Evolutionary conservation across 35 echinoderm and acorn worm species (phyloP).

Genomic region (Holothuria glaberrima): DNA sequence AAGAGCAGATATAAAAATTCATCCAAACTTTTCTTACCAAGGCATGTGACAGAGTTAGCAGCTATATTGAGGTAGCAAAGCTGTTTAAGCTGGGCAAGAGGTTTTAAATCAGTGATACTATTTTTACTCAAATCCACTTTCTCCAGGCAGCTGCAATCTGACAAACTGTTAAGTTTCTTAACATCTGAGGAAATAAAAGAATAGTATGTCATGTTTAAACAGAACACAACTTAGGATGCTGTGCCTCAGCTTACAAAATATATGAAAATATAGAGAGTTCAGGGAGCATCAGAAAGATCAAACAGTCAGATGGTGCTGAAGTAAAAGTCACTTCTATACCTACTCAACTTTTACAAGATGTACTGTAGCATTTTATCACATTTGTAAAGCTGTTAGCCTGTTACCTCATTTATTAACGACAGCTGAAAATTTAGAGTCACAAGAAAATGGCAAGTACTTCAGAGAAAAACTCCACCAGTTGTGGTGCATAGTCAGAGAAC

Average conservation of each 20-base stretch:
- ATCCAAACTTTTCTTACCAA: conserved; percentile 19
- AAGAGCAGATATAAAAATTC: neutral
- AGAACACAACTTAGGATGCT: neutral
- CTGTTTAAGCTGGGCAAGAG: conserved; percentile 55
- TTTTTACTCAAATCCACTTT: conserved; percentile 46
- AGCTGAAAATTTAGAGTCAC: too few relatives aligned
- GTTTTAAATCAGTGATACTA: neutral
- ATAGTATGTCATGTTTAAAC: neutral
- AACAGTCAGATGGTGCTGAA: too few relatives aligned
- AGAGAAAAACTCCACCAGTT: too few relatives aligned
- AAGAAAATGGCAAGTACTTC: too few relatives aligned
- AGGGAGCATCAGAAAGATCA: too few relatives aligned
- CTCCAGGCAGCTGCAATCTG: conserved; percentile 41
- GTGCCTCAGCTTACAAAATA: too few relatives aligned
- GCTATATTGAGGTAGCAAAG: conserved; percentile 35
- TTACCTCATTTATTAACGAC: too few relatives aligned
- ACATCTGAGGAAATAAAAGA: conserved; percentile 29
- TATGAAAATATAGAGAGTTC: neutral
- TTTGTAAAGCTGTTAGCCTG: too few relatives aligned
- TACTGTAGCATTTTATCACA: too few relatives aligned
- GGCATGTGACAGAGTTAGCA: conserved; percentile 30
- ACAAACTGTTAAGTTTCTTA: conserved; percentile 35
- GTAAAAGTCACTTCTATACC: too few relatives aligned
- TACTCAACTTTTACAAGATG: too few relatives aligned
- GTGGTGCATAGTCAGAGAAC: too few relatives aligned